phyloP scores from a whole-genome alignment of 2,797 vertebrate species.

The Miichthys miiuy region DNA sequence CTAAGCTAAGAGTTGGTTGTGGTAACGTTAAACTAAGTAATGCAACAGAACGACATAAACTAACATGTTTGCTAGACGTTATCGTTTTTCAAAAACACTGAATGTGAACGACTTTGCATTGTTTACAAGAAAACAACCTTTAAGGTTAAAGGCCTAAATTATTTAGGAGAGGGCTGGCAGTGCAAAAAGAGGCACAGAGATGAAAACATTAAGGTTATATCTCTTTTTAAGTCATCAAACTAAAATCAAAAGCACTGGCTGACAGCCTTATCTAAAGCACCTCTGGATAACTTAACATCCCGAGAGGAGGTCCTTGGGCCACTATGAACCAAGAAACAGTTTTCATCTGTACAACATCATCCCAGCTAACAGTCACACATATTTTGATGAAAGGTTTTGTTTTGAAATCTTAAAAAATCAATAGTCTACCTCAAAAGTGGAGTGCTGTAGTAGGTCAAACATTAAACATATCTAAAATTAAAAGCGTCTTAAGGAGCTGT shows the following conservation, averaged over 20 bases:
- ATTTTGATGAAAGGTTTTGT: neutral
- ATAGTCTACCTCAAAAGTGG: constrained; percentile 15
- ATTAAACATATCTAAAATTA: constrained; percentile 33
- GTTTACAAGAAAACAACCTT: neutral
- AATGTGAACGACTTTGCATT: neutral
- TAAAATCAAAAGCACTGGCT: constrained; percentile 47
- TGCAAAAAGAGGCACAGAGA: constrained; percentile 14
- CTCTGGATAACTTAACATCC: constrained; percentile 31
- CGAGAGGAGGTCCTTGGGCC: constrained; percentile 27
- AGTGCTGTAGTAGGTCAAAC: neutral
- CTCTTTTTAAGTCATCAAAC: constrained; percentile 27
- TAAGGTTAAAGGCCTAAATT: neutral
- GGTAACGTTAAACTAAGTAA: too few relatives aligned
- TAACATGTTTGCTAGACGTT: neutral
- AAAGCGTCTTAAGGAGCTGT: constrained; percentile 10
- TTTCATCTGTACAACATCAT: constrained; percentile 35
- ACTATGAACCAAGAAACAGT: constrained; percentile 24
- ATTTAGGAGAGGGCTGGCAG: constrained; percentile 13
- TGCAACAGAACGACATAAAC: neutral
- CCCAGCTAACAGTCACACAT: constrained; percentile 5
- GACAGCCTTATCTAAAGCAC: constrained; percentile 33
- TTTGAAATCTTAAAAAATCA: constrained; percentile 14
- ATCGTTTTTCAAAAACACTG: neutral
- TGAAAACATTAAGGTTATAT: constrained; percentile 30
- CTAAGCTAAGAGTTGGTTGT: neutral